Evolutionary conservation across 53 echinoderm and acorn worm genomes (phyloP).

Genomic region (Holothuria scabra): DNA sequence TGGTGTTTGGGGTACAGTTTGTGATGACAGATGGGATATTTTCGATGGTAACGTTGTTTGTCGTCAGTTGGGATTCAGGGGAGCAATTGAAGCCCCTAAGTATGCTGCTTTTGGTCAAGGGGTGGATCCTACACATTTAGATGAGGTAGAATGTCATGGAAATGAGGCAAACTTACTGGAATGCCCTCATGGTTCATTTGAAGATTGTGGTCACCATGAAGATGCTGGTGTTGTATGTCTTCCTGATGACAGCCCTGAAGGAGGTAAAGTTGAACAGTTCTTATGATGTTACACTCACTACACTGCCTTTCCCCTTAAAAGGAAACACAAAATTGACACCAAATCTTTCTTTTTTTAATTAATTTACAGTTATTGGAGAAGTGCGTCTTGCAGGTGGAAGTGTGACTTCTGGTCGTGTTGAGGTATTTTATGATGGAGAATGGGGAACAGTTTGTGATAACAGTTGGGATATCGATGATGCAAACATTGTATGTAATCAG

Average conservation of each 20-base stretch:
- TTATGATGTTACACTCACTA: too few species aligned
- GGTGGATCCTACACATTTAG: slow-evolving; percentile 37
- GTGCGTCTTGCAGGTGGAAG: too few species aligned
- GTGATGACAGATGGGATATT: slow-evolving; percentile 56
- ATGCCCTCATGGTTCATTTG: slow-evolving; percentile 52
- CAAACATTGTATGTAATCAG: too few species aligned
- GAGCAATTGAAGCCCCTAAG: slow-evolving; percentile 52
- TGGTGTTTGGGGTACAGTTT: slow-evolving; percentile 67
- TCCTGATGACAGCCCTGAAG: not conserved
- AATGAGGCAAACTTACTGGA: slow-evolving; percentile 49
- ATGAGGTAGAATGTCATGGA: slow-evolving; percentile 55
- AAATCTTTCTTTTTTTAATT: too few species aligned
- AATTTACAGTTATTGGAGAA: too few species aligned
- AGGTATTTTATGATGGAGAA: too few species aligned
- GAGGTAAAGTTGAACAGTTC: too few species aligned
- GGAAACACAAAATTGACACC: too few species aligned
- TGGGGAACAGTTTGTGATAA: too few species aligned
- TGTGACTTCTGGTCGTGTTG: too few species aligned
- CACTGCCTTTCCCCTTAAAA: too few species aligned
- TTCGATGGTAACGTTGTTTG: slow-evolving; percentile 58
- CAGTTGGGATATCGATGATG: too few species aligned
- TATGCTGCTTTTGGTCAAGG: slow-evolving; percentile 58
- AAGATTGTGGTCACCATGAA: slow-evolving; percentile 53
- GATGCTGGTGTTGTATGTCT: slow-evolving; percentile 62
- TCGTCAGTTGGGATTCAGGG: slow-evolving; percentile 59